A percentile compares a stretch with the other conserved stretches of the same genome.
Conservation (phyloP, 2,888 invertebrate species). For the Mesorhabditis spiculigera region DNA sequence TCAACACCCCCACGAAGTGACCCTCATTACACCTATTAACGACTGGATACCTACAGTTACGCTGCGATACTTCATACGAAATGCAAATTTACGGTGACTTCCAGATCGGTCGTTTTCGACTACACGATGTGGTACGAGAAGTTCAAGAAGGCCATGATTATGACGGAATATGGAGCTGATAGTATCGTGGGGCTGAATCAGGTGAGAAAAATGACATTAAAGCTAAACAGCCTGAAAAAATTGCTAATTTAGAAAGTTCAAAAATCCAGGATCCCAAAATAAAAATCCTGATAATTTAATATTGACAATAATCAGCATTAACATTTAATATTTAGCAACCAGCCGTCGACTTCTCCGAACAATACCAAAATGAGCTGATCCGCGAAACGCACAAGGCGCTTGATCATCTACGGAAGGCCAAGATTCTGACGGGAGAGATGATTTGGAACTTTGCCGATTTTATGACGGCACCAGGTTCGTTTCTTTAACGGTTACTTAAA, state of each 20-base stretch:
- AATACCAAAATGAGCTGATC: constrained; percentile 81
- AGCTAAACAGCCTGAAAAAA: neutral
- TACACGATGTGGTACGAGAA: constrained; percentile 76
- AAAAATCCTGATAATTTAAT: neutral
- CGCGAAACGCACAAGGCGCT: constrained; percentile 86
- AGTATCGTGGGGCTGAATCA: constrained; percentile 84
- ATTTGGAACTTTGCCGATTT: constrained; percentile 99
- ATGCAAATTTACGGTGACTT: neutral
- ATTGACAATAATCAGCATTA: constrained; percentile 2
- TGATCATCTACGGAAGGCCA: constrained; percentile 70
- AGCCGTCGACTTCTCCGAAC: constrained; percentile 84
- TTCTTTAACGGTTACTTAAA: neutral
- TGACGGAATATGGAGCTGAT: constrained; percentile 94
- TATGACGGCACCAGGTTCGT: constrained; percentile 80
- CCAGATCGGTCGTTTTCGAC: constrained; percentile 66
- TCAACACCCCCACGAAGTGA: no score
- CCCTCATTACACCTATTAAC: neutral
- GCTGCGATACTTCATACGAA: neutral
- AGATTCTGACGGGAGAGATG: constrained; percentile 80
- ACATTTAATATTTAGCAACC: constrained; percentile 60
- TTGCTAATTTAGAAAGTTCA: neutral
- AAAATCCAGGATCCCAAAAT: neutral
- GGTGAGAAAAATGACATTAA: constrained; percentile 68
- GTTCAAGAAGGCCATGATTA: constrained; percentile 82
- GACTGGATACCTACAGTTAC: neutral